Evolutionary conservation across 2,113 vertebrate genomes (phyloP), one percentile per base, ranked within the genome.

Genomic region (Salvator merianae): DNA sequence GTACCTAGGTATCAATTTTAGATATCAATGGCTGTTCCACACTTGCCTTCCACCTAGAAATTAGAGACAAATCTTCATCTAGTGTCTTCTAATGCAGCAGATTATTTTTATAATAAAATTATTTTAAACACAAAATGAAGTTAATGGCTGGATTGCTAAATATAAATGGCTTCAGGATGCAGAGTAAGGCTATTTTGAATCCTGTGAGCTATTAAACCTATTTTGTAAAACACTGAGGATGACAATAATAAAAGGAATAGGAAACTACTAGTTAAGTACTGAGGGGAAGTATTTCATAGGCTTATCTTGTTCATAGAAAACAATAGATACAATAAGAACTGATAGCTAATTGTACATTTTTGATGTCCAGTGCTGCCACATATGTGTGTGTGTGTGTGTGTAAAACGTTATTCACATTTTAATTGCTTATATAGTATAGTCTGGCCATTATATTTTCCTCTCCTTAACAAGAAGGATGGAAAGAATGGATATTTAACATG

Each of bases 51-150:
- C 30, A 83, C 22, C 28, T 83, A 59, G 62, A 59, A 83, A 66
- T 13, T 5, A 76, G 14, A 75, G 28, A 47, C 73, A 66, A n/a
- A 20, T 34, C 69, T 77, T 87, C 82, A 84, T 79, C 32, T 74
- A 80, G 59, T 43, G 70, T 0, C 62, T 69, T 66, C 78, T 79
- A 78, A 36, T 24, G 63, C 0, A 5, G 68, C 30, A 83, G 59
- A 10, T 69, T 68, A 28, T 50, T 38, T 62, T 68, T 16, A 26
- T 26, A 36, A 83, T 50, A 32, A n/a, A 66, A n/a, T 79, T 3
- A 38, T n/a, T 86, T 80, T 30, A 8, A 28, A 24, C 14, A 77
- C 53, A 68, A 30, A 74, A 38, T 84, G 68, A 70, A 77, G 10
- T 72, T 28, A 30, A 0, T 38, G 28, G 68, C 62, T 32, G 30